A percentile compares a stretch with the other conserved stretches of the same genome.
phyloP scores from a whole-genome alignment of 2,888 invertebrate genomes.

The Dyspetes luteomarginatus region DNA sequence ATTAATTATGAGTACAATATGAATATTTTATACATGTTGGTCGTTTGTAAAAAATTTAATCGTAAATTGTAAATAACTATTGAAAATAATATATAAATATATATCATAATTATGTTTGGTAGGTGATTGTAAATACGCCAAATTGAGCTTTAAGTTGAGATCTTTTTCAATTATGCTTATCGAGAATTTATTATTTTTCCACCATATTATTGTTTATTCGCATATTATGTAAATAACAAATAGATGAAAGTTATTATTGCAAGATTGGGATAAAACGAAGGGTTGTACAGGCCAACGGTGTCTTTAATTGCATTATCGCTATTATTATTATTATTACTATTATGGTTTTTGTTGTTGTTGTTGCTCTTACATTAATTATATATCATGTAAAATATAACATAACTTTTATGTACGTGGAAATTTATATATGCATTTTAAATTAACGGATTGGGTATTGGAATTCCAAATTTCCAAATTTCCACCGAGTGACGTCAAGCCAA shows the following conservation, averaged over 20 bases:
- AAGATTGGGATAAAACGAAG: conserved; percentile 8
- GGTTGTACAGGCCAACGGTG: conserved; percentile 20
- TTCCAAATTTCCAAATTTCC: not conserved
- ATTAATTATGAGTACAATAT: not conserved
- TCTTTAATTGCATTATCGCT: not conserved
- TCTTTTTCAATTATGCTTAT: conserved; percentile 25
- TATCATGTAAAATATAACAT: conserved; percentile 1
- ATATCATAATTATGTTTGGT: not conserved
- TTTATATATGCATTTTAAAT: conserved; percentile 32
- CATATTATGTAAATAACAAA: not conserved
- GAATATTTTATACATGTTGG: conserved; percentile 45
- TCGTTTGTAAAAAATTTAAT: conserved; percentile 10
- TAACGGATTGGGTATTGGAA: conserved; percentile 7
- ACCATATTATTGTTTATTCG: not conserved
- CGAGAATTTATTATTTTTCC: conserved; percentile 13
- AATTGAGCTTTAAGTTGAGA: not conserved
- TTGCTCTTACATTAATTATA: not conserved
- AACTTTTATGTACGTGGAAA: conserved; percentile 3
- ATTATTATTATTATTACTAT: not conserved
- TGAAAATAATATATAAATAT: not conserved
- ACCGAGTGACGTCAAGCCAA: conserved; percentile 34
- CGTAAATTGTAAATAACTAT: conserved; percentile 41
- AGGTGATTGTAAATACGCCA: conserved; percentile 42
- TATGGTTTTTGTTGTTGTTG: not conserved
- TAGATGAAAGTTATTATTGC: conserved; percentile 3